phyloP scores from a whole-genome alignment of 2,888 invertebrate genomes.

The Drosophila barbarae region DNA sequence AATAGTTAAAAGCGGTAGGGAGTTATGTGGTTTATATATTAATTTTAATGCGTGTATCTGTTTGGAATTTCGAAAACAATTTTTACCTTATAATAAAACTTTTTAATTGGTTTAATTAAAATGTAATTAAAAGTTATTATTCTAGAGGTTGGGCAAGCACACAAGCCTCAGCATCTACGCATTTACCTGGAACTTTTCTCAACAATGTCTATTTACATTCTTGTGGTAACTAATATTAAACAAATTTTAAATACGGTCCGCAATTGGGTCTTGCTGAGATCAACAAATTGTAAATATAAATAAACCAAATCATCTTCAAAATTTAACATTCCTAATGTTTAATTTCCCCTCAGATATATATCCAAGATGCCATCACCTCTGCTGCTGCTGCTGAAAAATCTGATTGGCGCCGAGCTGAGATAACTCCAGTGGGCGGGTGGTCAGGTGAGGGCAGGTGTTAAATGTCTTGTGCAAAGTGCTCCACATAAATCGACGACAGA shows the following conservation, averaged over 20 bases:
- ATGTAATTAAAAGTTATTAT: not conserved
- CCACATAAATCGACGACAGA: constrained; percentile 55
- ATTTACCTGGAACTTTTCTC: not conserved
- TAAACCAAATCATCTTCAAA: not conserved
- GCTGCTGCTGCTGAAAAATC: constrained; percentile 53
- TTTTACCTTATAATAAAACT: not conserved
- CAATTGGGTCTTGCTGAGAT: too few relatives aligned
- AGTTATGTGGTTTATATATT: too few relatives aligned
- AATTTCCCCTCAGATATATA: not conserved
- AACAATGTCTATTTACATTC: not conserved
- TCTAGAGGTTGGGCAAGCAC: too few relatives aligned
- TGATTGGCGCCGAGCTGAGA: constrained; percentile 51
- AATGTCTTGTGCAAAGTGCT: constrained; percentile 64
- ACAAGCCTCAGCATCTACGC: not conserved
- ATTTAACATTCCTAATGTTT: not conserved
- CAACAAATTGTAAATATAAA: not conserved
- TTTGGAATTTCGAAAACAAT: too few relatives aligned
- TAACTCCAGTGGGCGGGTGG: constrained; percentile 24
- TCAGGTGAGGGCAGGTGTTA: constrained; percentile 59
- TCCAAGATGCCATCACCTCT: constrained; percentile 11
- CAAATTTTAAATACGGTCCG: not conserved
- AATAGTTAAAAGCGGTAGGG: not conserved
- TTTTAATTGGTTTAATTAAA: not conserved
- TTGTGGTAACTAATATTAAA: not conserved
- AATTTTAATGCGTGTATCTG: too few relatives aligned